Conservation (phyloP, 2,113 vertebrate genomes). For the Seriola quinqueradiata region DNA sequence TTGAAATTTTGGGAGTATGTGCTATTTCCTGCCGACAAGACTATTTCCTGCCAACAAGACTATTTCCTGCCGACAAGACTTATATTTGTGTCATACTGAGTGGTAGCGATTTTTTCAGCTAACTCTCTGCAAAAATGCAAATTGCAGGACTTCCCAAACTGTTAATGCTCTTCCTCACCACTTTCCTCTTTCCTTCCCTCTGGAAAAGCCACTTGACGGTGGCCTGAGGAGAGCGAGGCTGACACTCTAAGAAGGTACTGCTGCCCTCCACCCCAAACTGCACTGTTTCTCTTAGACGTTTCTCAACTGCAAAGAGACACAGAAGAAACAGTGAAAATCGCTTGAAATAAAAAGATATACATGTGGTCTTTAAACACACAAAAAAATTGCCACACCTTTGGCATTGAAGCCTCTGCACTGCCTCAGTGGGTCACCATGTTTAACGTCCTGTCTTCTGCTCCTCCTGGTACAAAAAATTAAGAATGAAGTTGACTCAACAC, state of each 20-base stretch:
- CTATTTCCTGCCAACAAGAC: too few species aligned
- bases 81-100: too few species aligned
- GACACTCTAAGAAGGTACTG: constrained; percentile 88
- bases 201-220: constrained; percentile 88
- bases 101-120: too few species aligned
- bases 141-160: not conserved
- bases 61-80: too few species aligned
- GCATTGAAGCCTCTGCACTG: constrained; percentile 97
- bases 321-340: not conserved
- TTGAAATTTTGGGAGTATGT: not conserved
- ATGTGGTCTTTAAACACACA: not conserved
- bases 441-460: constrained; percentile 95
- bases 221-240: constrained; percentile 87
- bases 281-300: constrained; percentile 84
- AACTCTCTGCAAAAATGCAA: too few species aligned
- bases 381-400: constrained; percentile 85
- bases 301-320: constrained; percentile 79
- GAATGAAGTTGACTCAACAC: not conserved
- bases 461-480: constrained; percentile 82
- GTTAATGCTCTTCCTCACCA: constrained; percentile 74
- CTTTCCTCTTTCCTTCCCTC: constrained; percentile 83
- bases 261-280: constrained; percentile 90
- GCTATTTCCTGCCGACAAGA: too few species aligned
- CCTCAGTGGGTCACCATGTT: constrained; percentile 94
- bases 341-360: not conserved